A percentile compares a stretch with the other conserved stretches of the same genome.
These are phyloP conservation scores for Botia kubotai DNA, from an alignment of 2,797 vertebrate species.

Conservation along the genomic window DNA sequence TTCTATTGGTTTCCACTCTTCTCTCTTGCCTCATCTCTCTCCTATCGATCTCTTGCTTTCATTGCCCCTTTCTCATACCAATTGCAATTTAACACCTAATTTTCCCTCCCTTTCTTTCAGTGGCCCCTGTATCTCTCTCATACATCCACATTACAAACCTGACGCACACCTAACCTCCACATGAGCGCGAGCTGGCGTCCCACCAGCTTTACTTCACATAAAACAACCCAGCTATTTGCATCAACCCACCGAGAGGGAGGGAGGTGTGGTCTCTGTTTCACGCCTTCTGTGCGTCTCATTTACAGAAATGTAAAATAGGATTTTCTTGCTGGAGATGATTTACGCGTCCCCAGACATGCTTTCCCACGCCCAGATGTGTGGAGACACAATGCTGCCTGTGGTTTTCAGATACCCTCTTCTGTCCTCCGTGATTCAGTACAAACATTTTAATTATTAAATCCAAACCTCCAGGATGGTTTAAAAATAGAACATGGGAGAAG, in stretches of 20 bases:
- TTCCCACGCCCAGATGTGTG: slow-evolving; percentile 39
- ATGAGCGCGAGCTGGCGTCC: not conserved
- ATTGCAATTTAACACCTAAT: slow-evolving; percentile 40
- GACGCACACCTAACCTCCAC: slow-evolving; percentile 34
- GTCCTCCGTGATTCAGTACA: not conserved
- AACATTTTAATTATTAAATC: slow-evolving; percentile 29
- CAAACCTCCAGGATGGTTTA: not conserved
- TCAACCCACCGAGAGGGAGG: not conserved
- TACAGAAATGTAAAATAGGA: slow-evolving; percentile 48
- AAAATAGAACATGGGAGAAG: slow-evolving; percentile 18
- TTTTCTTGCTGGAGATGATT: slow-evolving; percentile 43
- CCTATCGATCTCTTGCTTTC: not conserved
- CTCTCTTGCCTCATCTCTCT: slow-evolving; percentile 4
- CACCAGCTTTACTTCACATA: not conserved
- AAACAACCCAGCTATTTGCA: slow-evolving; percentile 60
- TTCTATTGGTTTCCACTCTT: not conserved
- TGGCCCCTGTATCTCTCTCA: slow-evolving; percentile 61
- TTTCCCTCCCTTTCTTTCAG: slow-evolving; percentile 41
- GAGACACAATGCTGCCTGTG: not conserved
- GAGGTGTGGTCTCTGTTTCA: slow-evolving; percentile 18
- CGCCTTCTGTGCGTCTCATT: slow-evolving; percentile 27
- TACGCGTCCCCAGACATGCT: slow-evolving; percentile 27
- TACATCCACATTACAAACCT: slow-evolving; percentile 23
- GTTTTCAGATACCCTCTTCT: slow-evolving; percentile 2
- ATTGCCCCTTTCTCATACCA: slow-evolving; percentile 15